These are phyloP conservation scores for Porites cylindrica DNA, from an alignment of 92 coral and sea anemone species.

Conservation along the genomic window DNA sequence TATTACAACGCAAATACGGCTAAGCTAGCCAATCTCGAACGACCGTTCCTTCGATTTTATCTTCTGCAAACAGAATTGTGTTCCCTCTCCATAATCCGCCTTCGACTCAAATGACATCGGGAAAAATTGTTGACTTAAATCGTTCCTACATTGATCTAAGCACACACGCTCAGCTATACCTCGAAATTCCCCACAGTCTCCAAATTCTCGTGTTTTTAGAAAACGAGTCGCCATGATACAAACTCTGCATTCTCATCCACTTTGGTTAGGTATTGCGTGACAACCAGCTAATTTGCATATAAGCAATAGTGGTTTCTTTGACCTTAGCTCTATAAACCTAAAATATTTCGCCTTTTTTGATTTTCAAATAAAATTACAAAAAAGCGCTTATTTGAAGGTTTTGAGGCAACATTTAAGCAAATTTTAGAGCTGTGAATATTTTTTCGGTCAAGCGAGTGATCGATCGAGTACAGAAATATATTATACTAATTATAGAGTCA, in stretches of 20 bases:
- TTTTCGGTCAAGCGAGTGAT: no score
- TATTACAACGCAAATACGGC: conserved; percentile 3
- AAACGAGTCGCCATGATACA: conserved; percentile 47
- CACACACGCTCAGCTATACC: conserved; percentile 49
- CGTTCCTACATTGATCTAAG: conserved; percentile 41
- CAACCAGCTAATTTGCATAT: neutral
- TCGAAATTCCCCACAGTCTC: conserved; percentile 63
- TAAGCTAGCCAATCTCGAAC: conserved; percentile 14
- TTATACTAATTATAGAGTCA: no score
- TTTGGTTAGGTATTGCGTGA: neutral
- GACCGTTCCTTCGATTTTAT: conserved; percentile 6
- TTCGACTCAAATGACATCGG: conserved; percentile 33
- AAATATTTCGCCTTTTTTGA: no score
- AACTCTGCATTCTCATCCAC: neutral
- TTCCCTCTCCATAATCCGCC: conserved; percentile 40
- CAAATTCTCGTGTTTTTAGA: neutral
- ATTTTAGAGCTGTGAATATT: no score
- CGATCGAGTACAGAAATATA: no score
- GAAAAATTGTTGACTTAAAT: conserved; percentile 34
- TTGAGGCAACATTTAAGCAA: no score
- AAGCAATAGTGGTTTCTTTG: no score
- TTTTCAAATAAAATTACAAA: no score
- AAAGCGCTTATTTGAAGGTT: no score
- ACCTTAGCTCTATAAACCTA: no score
- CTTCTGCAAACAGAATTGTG: conserved; percentile 6